These are phyloP conservation scores for Ostrea denselamellosa DNA, from an alignment of 1,140 invertebrate species.

Conservation along the genomic window DNA sequence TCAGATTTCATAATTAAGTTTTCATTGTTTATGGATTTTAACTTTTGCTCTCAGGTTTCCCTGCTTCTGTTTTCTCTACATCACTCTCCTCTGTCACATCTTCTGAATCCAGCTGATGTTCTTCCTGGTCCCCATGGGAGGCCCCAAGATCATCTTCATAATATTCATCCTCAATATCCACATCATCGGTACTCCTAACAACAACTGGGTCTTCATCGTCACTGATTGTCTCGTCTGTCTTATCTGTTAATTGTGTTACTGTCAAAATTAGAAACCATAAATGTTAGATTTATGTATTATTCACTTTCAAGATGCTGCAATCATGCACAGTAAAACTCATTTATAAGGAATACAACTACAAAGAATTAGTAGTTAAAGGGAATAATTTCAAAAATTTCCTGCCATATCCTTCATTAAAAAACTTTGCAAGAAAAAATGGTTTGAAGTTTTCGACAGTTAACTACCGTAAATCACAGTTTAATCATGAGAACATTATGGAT, in stretches of 20 bases:
- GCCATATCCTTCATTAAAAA: too few species aligned
- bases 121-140: slow-evolving; percentile 37
- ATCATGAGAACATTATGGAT: too few species aligned
- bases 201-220: background rate
- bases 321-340: too few species aligned
- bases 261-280: background rate
- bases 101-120: slow-evolving; percentile 10
- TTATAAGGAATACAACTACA: too few species aligned
- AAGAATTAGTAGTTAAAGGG: too few species aligned
- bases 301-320: too few species aligned
- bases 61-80: background rate
- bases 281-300: too few species aligned
- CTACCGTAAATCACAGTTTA: too few species aligned
- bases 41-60: background rate
- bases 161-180: slow-evolving; percentile 25
- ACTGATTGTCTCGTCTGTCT: slow-evolving; percentile 10
- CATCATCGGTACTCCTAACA: background rate
- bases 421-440: too few species aligned
- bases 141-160: slow-evolving; percentile 41
- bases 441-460: too few species aligned
- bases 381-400: too few species aligned
- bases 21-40: background rate
- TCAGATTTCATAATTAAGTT: background rate
- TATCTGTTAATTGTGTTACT: background rate
- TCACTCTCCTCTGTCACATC: slow-evolving; percentile 36